phyloP scores from a whole-genome alignment of 2,113 vertebrate genomes.

The Lynx canadensis region DNA sequence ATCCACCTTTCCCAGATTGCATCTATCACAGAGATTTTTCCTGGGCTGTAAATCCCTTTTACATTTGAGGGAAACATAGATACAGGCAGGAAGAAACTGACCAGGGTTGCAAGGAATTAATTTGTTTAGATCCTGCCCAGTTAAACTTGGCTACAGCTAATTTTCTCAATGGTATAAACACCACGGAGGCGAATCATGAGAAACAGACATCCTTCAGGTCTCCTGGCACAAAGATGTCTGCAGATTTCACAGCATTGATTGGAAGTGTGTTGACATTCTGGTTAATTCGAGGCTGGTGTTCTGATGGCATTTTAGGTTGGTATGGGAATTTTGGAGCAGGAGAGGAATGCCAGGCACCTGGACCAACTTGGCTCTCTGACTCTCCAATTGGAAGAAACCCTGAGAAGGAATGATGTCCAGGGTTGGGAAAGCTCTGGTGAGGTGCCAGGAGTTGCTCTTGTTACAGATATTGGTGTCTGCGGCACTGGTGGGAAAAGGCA shows the following conservation, averaged over 20 bases:
- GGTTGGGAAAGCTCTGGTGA: not conserved
- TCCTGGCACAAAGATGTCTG: not conserved
- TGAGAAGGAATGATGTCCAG: not conserved
- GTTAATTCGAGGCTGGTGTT: not conserved
- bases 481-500: not conserved
- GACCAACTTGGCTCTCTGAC: not conserved
- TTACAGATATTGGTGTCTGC: not conserved
- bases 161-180: not conserved
- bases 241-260: not conserved
- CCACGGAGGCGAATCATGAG: not conserved
- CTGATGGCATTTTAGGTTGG: not conserved
- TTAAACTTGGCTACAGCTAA: not conserved
- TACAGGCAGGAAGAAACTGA: not conserved
- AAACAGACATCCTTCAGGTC: not conserved
- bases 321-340: not conserved
- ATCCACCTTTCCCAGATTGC: not conserved
- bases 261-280: not conserved
- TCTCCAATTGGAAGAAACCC: not conserved
- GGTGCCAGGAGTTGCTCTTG: rapidly evolving
- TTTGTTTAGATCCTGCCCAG: not conserved
- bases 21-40: not conserved
- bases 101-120: not conserved
- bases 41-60: not conserved
- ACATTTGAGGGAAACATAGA: not conserved
- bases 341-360: not conserved